phyloP scores from a whole-genome alignment of 2,797 vertebrate species.

The Rhinoraja longicauda region DNA sequence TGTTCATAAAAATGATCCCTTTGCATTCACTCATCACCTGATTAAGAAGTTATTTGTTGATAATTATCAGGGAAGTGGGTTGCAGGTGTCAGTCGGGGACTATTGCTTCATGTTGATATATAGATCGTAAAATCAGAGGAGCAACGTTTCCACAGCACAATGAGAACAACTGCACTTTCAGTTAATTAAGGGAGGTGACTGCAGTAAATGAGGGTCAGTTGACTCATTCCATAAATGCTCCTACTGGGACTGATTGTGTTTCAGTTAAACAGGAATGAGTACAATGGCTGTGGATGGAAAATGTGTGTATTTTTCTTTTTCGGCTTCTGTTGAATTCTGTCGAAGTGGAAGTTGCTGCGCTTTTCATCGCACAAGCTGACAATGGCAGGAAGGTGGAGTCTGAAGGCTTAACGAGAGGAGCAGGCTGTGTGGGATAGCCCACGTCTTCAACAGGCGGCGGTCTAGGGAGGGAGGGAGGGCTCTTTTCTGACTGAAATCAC shows the following conservation, averaged over 20 bases:
- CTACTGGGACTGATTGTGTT: not conserved
- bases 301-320: not conserved
- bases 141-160: not conserved
- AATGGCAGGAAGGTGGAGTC: slow-evolving; percentile 31
- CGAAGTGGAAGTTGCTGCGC: slow-evolving; percentile 13
- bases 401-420: slow-evolving; percentile 29
- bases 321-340: not conserved
- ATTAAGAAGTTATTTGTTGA: not conserved
- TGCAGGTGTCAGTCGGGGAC: not conserved
- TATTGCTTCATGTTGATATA: not conserved
- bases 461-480: not conserved
- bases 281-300: slow-evolving; percentile 27
- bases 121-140: not conserved
- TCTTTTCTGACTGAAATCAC: slow-evolving; percentile 23
- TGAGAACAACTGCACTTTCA: not conserved
- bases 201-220: not conserved
- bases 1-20: too few species aligned
- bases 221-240: not conserved
- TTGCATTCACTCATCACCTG: not conserved
- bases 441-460: not conserved
- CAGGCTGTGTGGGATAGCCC: not conserved
- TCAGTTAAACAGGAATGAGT: not conserved
- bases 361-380: slow-evolving; percentile 13
- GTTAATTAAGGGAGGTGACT: not conserved
- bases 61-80: not conserved